Base-by-base conservation (phyloP, 2,113 vertebrate species). In the Falcunculus frontatus region DNA sequence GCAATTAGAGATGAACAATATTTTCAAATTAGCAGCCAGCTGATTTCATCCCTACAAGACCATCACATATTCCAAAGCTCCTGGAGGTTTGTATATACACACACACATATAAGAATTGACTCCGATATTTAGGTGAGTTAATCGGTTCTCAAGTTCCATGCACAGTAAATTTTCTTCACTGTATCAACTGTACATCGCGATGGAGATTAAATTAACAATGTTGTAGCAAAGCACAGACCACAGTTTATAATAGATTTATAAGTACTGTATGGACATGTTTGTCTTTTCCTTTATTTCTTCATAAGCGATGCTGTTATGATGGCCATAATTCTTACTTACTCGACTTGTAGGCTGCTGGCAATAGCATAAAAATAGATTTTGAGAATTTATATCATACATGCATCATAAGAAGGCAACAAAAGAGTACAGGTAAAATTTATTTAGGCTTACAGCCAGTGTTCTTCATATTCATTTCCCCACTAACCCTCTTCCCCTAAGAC, bases 351-450 rank as follows among this genome's bases (percentile, higher is more conserved):
- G 96, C 97, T 97, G 97, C 97, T 98, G 96, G 98, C 97, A 96
- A 96, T 63, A 75, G 96, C 96, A 96, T 92, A 97, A 92, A 98
- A 98, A 98, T 96, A 98, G 98, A 98, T 98, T 98, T 97, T 93
- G 96, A 98, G 97, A 97, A 98, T 98, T 98, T 98, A 98, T 98
- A 96, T 96, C 97, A 95, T 85, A 93, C 95, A 94, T 95, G 96
- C 96, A 97, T 98, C 97, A 94, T 46, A 76, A 97, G 96, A 93
- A 96, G 85, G 95, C 87, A 94, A 97, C 94, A 95, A 75, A 93
- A 95, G 85, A 89, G 9, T 89, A 60, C 89, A 97, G 97, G 97
- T 97, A 85, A 97, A 97, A 98, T 97, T 96, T 96, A 97, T 96
- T 95, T 68, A 70, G 52, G 72, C 56, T 25, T 73, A 89, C 81